These are phyloP conservation scores for Pocillopora damicornis DNA, from an alignment of 64 coral and sea anemone genomes.

Conservation along the genomic window DNA sequence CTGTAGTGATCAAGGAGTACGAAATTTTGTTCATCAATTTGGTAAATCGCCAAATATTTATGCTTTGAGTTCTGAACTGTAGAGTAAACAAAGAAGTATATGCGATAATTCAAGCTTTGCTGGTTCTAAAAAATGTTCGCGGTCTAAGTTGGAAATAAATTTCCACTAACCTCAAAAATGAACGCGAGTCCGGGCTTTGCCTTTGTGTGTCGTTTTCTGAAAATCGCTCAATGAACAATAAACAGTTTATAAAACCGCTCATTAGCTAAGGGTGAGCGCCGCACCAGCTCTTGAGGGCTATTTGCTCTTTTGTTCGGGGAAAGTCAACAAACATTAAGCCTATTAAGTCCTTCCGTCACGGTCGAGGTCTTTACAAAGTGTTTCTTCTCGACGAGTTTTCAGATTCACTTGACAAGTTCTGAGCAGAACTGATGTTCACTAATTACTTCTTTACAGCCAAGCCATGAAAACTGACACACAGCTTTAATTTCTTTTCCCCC, in stretches of 20 bases:
- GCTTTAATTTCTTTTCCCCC: conserved; percentile 11
- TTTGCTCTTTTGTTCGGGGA: conserved; percentile 30
- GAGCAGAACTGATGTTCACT: background rate
- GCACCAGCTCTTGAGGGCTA: background rate
- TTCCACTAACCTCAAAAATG: background rate
- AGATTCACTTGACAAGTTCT: background rate
- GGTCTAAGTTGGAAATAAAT: background rate
- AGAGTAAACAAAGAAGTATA: background rate
- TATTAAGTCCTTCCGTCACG: conserved; percentile 20
- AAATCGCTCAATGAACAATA: background rate
- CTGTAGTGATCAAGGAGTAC: background rate
- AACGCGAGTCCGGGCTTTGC: background rate
- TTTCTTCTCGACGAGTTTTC: background rate
- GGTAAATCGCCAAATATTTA: conserved; percentile 10
- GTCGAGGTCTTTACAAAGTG: background rate
- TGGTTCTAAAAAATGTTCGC: background rate
- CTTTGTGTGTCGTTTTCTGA: background rate
- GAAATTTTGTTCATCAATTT: background rate
- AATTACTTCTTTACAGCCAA: background rate
- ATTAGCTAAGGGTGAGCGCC: background rate
- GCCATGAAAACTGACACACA: conserved; percentile 14
- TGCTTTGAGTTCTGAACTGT: background rate
- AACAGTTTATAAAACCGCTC: background rate
- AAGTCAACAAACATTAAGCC: conserved; percentile 23
- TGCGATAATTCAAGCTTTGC: background rate